Evolutionary conservation across 2,797 vertebrate genomes (phyloP), one percentile per base, ranked within the genome.

Genomic region (Selene dorsalis): DNA sequence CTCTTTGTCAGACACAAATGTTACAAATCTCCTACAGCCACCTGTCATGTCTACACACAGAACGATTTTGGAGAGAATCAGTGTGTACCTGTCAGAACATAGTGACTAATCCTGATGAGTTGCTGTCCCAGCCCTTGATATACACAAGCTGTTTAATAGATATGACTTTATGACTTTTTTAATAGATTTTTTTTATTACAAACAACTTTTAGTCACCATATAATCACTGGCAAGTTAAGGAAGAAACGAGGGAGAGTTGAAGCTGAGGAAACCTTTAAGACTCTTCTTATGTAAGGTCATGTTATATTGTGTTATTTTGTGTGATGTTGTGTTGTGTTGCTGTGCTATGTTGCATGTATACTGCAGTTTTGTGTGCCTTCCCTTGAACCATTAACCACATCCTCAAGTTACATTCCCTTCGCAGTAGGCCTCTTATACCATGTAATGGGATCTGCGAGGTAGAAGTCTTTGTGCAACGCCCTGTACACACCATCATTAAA

Each of bases 391-490:
- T 75, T 67, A 56, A 61, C 58, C 20, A 7, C 18, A 2, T 77
- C 59, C 60, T 39, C 28, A 4, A 35, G 72, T 69, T 20, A 32
- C 73, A 87, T 83, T 83, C 83, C 80, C 43, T 3, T 82, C 73
- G 50, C 83, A 83, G 79, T n/a, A 11, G 58, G 83, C 17, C 10
- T 7, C 66, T 22, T 59, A 56, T 53, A 65, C 53, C 28, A 16
- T 82, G 60, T 62, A 67, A 84, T 88, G 70, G 86, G 4, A 69
- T 77, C 71, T 65, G 39, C 6, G 32, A 35, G 32, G 32, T 35
- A 35, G 9, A 35, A 35, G 32, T 66, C 57, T 65, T 61, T 39
- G 38, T 17, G 73, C 63, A 43, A 22, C 32, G n/a, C 35, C 8
- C 52, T n/a, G 38, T 30, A 56, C 6, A 50, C 10, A 50, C 10